These are phyloP conservation scores for Endomychus coccineus DNA, from an alignment of 2,888 invertebrate genomes.

Conservation along the genomic window DNA sequence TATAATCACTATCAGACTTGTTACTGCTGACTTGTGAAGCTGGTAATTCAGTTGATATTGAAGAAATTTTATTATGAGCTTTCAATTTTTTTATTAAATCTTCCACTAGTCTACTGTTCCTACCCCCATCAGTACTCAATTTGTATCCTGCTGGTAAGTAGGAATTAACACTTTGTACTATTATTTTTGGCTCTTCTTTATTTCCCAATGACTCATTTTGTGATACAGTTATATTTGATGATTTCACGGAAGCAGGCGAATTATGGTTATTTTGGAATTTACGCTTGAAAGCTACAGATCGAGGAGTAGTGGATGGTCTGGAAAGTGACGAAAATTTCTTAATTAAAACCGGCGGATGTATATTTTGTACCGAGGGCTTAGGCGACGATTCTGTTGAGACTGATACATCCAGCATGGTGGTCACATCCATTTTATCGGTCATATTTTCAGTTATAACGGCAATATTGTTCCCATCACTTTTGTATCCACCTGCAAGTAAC, in stretches of 20 bases:
- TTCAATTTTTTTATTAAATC: slow-evolving; percentile 22
- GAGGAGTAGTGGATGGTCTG: slow-evolving; percentile 29
- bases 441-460: slow-evolving; percentile 53
- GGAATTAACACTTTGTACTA: slow-evolving; percentile 52
- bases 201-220: slow-evolving; percentile 15
- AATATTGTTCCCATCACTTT: slow-evolving; percentile 62
- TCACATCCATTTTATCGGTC: slow-evolving; percentile 35
- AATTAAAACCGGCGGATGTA: slow-evolving; percentile 56
- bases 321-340: slow-evolving; percentile 53
- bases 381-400: slow-evolving; percentile 49
- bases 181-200: slow-evolving; percentile 32
- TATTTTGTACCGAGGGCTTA: slow-evolving; percentile 44
- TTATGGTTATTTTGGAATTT: too few relatives aligned
- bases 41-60: background rate
- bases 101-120: slow-evolving; percentile 26
- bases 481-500: slow-evolving; percentile 64
- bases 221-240: slow-evolving; percentile 46
- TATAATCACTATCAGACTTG: too few relatives aligned
- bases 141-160: slow-evolving; percentile 61
- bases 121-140: slow-evolving; percentile 17
- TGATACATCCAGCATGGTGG: slow-evolving; percentile 27
- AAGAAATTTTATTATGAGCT: background rate
- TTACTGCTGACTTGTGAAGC: too few relatives aligned
- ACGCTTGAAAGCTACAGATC: slow-evolving; percentile 53
- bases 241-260: too few relatives aligned